Evolutionary conservation across 2,888 invertebrate species (phyloP).

Genomic region (Noctuana brunneofusca): DNA sequence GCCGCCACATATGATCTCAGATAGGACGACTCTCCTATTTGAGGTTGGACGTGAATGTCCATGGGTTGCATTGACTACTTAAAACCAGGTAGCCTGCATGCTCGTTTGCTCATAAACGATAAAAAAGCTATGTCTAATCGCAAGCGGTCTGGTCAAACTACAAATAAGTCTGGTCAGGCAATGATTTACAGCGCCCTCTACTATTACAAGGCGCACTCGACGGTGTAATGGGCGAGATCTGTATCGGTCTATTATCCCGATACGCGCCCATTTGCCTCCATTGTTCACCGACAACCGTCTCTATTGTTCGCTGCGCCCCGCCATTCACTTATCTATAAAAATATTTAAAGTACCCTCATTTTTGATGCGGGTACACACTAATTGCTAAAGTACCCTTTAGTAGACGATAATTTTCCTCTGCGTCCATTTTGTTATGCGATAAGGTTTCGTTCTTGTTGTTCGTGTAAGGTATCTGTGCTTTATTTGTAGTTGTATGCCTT

Average conservation of each 20-base stretch:
- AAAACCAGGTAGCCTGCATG: no score
- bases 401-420: not conserved
- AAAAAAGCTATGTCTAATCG: no score
- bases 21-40: no score
- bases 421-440: not conserved
- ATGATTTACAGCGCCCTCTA: constrained; percentile 30
- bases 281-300: constrained; percentile 37
- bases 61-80: no score
- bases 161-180: constrained; percentile 7
- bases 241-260: constrained; percentile 36
- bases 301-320: constrained; percentile 40
- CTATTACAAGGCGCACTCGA: constrained; percentile 17
- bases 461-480: not conserved
- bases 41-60: no score
- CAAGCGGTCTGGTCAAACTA: no score
- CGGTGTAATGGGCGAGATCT: constrained; percentile 26
- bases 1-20: no score
- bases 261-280: constrained; percentile 45
- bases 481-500: not conserved
- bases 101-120: no score
- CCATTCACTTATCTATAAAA: constrained; percentile 43
- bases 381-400: constrained; percentile 19
- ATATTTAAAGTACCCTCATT: constrained; percentile 36
- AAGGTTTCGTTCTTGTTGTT: not conserved
- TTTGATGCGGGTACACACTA: constrained; percentile 27